A percentile compares a stretch with the other conserved stretches of the same genome.
These are phyloP conservation scores for Brachyopa scutellaris DNA, from an alignment of 2,888 invertebrate genomes.

Conservation along the genomic window DNA sequence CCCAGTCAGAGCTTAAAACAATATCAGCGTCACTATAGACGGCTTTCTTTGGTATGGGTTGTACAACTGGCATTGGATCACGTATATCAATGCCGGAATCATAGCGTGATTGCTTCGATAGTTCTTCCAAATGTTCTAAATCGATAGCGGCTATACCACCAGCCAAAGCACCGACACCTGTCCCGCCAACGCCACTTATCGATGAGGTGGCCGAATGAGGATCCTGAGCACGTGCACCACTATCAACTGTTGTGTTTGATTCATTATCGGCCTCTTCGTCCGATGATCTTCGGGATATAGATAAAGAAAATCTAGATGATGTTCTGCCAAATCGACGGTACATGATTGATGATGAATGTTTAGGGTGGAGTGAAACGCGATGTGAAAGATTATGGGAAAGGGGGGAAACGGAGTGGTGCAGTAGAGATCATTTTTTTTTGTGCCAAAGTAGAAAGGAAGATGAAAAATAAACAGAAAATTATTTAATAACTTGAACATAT, in stretches of 20 bases:
- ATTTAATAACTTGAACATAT: constrained; percentile 70
- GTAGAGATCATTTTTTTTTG: constrained; percentile 27
- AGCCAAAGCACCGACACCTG: constrained; percentile 54
- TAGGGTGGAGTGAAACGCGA: constrained; percentile 2
- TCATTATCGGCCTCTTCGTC: constrained; percentile 81
- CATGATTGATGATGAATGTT: constrained; percentile 43
- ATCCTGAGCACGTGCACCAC: constrained; percentile 79
- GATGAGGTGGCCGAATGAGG: constrained; percentile 78
- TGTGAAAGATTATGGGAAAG: constrained; percentile 1
- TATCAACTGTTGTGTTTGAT: constrained; percentile 79
- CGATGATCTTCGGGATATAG: constrained; percentile 82
- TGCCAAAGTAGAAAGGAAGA: constrained; percentile 30
- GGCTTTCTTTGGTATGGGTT: constrained; percentile 84
- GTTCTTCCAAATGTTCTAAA: constrained; percentile 83
- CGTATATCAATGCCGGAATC: constrained; percentile 95
- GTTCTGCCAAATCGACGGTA: constrained; percentile 72
- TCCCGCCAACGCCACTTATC: constrained; percentile 75
- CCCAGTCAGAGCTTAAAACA: constrained; percentile 93
- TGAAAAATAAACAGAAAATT: constrained; percentile 68
- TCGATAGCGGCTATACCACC: constrained; percentile 78
- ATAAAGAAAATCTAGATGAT: constrained; percentile 80
- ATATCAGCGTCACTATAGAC: constrained; percentile 94
- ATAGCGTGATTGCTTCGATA: constrained; percentile 92
- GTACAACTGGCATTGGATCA: constrained; percentile 87
- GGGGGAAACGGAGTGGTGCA: neutral